phyloP scores from a whole-genome alignment of 2,113 vertebrate species.

The Petrocephalus microphthalmus region DNA sequence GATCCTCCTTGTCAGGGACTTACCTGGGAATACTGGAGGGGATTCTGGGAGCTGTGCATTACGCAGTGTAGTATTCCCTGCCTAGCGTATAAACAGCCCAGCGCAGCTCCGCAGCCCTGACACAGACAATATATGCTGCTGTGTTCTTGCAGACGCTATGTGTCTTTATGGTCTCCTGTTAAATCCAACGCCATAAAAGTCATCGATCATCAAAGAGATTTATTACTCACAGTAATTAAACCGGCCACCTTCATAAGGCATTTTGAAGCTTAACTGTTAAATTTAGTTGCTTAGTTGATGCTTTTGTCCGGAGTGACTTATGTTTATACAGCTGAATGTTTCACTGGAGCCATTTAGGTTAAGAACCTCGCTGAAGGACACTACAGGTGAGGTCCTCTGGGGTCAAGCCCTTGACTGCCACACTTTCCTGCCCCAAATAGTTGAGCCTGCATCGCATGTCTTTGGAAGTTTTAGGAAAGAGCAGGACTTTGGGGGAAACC shows the following conservation, averaged over 20 bases:
- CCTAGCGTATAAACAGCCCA: neutral
- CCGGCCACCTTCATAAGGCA: slow-evolving; percentile 6
- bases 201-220: neutral
- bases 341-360: neutral
- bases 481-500: neutral
- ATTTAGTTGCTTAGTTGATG: slow-evolving; percentile 10
- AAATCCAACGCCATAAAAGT: neutral
- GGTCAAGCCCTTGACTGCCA: neutral
- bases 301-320: neutral
- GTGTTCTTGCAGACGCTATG: neutral
- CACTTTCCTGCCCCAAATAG: neutral
- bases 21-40: neutral
- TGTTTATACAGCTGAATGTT: slow-evolving; percentile 13
- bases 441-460: neutral
- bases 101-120: neutral
- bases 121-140: neutral
- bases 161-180: slow-evolving; percentile 2
- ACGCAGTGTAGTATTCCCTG: neutral
- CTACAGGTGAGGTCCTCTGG: neutral
- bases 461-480: neutral
- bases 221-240: neutral
- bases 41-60: neutral
- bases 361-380: neutral
- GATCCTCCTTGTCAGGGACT: neutral
- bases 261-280: slow-evolving; percentile 12